These are phyloP conservation scores for Drosophila nebulosa DNA, from an alignment of 1,140 invertebrate genomes.

Conservation along the genomic window DNA sequence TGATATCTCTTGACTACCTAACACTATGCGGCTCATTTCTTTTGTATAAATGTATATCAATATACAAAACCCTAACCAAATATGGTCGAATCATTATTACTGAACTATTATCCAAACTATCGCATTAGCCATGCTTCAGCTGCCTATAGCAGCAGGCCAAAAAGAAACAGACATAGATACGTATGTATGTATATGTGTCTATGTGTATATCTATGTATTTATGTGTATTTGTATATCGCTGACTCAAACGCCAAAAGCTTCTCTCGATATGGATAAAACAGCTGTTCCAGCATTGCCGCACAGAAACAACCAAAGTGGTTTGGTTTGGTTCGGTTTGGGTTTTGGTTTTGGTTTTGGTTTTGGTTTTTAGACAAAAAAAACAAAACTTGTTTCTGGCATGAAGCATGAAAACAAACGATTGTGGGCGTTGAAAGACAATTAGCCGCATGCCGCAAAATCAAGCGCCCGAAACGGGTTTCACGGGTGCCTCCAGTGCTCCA, in stretches of 20 bases:
- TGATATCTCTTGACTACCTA: background rate
- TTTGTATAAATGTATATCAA: conserved; percentile 1
- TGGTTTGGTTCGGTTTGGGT: conserved; percentile 2
- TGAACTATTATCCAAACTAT: conserved; percentile 7
- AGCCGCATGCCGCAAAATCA: conserved; percentile 68
- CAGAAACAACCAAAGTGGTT: conserved; percentile 16
- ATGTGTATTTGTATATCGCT: background rate
- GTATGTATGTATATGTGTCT: too few relatives aligned
- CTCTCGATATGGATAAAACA: conserved; percentile 36
- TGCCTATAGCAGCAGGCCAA: conserved; percentile 7
- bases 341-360: background rate
- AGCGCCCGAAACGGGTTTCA: conserved; percentile 57
- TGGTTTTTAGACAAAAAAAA: conserved; percentile 15
- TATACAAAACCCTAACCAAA: conserved; percentile 26
- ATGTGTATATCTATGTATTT: too few relatives aligned
- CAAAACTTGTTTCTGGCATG: conserved; percentile 28
- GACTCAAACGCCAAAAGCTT: conserved; percentile 1
- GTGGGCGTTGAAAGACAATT: conserved; percentile 73
- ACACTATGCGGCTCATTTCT: background rate
- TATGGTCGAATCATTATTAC: conserved; percentile 32
- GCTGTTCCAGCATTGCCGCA: conserved; percentile 24
- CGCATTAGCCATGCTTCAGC: conserved; percentile 14
- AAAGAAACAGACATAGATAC: background rate
- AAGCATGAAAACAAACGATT: conserved; percentile 20
- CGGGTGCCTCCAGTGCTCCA: too few relatives aligned